phyloP scores from a whole-genome alignment of 2,113 vertebrate species.

The Ptychochromis oligacanthus region DNA sequence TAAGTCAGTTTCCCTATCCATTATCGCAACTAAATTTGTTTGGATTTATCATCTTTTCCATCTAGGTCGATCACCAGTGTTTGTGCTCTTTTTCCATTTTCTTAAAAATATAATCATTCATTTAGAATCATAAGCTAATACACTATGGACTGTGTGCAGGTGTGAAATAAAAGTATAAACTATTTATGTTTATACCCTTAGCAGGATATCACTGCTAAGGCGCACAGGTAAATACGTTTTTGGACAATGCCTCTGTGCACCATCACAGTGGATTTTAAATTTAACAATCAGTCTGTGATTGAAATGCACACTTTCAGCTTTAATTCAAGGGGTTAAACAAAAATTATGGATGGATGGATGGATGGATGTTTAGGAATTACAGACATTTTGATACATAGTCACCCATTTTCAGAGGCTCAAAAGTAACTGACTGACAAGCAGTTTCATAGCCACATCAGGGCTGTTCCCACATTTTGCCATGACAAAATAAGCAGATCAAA shows the following conservation, averaged over 20 bases:
- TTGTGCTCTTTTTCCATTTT: neutral
- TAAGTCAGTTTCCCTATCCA: neutral
- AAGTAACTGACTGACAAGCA: neutral
- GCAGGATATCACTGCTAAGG: neutral
- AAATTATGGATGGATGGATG: too few species aligned
- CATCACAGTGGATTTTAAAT: neutral
- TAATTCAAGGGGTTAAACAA: too few species aligned
- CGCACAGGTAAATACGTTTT: neutral
- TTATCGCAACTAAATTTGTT: neutral
- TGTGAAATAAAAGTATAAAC: neutral
- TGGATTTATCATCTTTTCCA: neutral
- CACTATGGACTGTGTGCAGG: neutral
- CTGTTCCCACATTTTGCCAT: neutral
- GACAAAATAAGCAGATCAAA: neutral
- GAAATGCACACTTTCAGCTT: neutral
- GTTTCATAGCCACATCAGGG: fast-evolving
- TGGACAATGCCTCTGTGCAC: neutral
- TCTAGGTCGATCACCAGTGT: neutral
- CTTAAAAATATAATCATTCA: neutral
- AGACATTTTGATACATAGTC: neutral
- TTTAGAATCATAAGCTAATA: neutral
- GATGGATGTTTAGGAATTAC: too few species aligned
- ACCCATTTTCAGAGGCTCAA: neutral
- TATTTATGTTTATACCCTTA: neutral
- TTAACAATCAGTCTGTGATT: neutral